Conservation (phyloP, 2,113 vertebrate species). For the Tauraco erythrolophus region DNA sequence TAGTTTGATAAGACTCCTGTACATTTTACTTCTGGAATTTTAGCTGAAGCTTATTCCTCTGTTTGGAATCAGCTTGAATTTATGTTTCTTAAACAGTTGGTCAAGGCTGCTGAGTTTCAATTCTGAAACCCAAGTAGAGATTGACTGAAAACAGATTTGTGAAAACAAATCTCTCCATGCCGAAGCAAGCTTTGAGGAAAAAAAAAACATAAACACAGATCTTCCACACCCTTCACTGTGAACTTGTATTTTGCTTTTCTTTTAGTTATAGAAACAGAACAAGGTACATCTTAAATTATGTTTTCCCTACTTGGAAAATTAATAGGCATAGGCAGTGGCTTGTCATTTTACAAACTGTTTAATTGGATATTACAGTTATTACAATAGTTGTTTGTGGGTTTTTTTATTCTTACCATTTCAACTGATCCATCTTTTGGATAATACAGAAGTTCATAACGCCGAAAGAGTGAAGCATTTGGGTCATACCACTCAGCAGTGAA, state of each 20-base stretch:
- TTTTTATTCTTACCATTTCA: slow-evolving; percentile 87
- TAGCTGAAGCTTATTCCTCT: not conserved
- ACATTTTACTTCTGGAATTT: not conserved
- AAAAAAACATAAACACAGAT: not conserved
- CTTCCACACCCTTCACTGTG: not conserved
- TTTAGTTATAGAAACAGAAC: not conserved
- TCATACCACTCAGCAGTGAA: slow-evolving; percentile 96
- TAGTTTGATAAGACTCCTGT: not conserved
- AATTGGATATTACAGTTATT: not conserved
- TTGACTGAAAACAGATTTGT: not conserved
- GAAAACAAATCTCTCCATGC: not conserved
- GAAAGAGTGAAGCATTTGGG: slow-evolving; percentile 86
- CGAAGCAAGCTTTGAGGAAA: not conserved
- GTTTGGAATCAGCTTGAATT: not conserved
- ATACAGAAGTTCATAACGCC: slow-evolving; percentile 91
- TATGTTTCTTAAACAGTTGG: not conserved
- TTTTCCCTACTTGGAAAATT: not conserved
- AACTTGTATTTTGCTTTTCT: not conserved
- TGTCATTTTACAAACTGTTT: not conserved
- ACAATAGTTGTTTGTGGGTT: not conserved
- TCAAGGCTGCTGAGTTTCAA: not conserved
- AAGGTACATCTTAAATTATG: not conserved
- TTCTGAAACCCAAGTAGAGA: not conserved
- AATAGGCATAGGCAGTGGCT: not conserved
- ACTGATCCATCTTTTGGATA: slow-evolving; percentile 91